phyloP scores from a whole-genome alignment of 2,888 invertebrate genomes.

The Julus scanicus region DNA sequence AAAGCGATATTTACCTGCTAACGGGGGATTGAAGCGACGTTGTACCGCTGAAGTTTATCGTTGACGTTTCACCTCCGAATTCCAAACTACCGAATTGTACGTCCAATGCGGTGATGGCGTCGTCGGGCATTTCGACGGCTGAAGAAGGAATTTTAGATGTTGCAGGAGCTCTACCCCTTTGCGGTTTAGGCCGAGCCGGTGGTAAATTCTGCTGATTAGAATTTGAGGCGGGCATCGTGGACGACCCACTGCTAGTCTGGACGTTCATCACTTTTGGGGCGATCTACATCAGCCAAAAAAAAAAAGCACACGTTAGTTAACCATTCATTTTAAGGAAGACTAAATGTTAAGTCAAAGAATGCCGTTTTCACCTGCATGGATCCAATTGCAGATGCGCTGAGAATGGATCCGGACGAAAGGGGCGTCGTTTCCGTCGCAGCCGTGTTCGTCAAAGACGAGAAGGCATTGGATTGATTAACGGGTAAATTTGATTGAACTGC shows the following conservation, averaged over 20 bases:
- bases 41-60: constrained; percentile 62
- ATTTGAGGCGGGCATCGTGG: constrained; percentile 65
- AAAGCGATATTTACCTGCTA: not conserved
- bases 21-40: not conserved
- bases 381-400: not conserved
- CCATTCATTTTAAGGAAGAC: not conserved
- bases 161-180: constrained; percentile 81
- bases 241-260: constrained; percentile 12
- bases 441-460: not conserved
- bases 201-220: constrained; percentile 62
- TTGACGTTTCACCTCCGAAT: constrained; percentile 64
- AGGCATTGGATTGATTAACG: not conserved
- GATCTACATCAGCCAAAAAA: not conserved
- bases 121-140: constrained; percentile 97
- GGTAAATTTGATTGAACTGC: not conserved
- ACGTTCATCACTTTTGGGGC: not conserved
- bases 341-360: not conserved
- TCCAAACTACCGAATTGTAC: constrained; percentile 94
- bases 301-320: not conserved
- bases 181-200: constrained; percentile 73
- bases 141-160: constrained; percentile 93
- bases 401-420: not conserved
- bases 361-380: not conserved
- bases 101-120: constrained; percentile 82
- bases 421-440: not conserved